Evolutionary conservation across 2,888 invertebrate genomes (phyloP).

Genomic region (Cheilosia vulpina): DNA sequence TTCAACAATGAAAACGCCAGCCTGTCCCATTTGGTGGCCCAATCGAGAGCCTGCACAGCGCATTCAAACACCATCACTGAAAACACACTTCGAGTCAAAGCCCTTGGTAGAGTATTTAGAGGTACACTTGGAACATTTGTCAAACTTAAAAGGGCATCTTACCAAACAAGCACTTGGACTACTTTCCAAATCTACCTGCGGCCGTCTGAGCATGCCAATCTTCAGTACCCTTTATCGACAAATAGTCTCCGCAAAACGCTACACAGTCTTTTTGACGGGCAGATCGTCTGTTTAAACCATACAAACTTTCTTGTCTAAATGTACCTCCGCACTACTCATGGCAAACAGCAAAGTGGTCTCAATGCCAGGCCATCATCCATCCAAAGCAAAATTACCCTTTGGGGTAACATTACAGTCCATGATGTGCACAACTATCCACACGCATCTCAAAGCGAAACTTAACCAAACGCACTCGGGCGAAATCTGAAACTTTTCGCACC

Average conservation of each 20-base stretch:
- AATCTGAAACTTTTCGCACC: slow-evolving; percentile 23
- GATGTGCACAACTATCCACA: slow-evolving; percentile 33
- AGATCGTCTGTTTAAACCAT: slow-evolving; percentile 8
- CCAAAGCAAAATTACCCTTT: slow-evolving; percentile 35
- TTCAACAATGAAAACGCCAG: no score
- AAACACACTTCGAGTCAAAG: no score
- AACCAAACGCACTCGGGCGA: slow-evolving; percentile 36
- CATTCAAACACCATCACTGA: no score
- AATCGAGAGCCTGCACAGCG: no score
- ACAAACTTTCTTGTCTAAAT: slow-evolving; percentile 13
- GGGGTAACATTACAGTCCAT: slow-evolving; percentile 50
- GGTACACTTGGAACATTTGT: no score
- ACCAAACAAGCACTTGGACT: no score
- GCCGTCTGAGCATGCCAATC: no score
- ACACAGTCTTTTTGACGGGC: background rate
- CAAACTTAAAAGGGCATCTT: no score
- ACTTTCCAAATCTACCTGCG: no score
- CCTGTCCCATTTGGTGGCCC: no score
- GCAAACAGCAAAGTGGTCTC: background rate
- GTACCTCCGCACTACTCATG: background rate
- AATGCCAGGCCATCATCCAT: slow-evolving; percentile 8
- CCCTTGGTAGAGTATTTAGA: no score
- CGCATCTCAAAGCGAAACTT: slow-evolving; percentile 28
- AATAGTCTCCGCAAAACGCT: background rate
- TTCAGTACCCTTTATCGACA: no score